Conservation (phyloP, 1,140 invertebrate species). For the Drosophila repletoides region DNA sequence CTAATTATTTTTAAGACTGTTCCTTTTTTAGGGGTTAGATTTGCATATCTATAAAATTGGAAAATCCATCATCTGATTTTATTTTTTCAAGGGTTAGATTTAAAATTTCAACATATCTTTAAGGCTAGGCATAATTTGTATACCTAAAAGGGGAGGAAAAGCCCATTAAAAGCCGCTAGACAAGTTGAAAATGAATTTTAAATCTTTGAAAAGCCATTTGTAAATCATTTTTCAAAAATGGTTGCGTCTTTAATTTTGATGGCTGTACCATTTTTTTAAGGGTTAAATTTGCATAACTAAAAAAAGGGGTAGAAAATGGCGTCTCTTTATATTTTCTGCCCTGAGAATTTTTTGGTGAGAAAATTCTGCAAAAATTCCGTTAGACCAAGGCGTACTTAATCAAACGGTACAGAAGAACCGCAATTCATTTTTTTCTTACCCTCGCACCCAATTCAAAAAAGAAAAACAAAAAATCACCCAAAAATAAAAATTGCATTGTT, state of each 20-base stretch:
- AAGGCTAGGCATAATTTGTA: too few relatives aligned
- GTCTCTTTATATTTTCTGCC: background rate
- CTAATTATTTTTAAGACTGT: background rate
- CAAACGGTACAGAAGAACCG: constrained; percentile 34
- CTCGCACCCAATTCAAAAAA: constrained; percentile 47
- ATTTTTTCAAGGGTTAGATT: too few relatives aligned
- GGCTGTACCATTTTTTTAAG: background rate
- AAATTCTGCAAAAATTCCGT: constrained; percentile 71
- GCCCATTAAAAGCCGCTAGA: too few relatives aligned
- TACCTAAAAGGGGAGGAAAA: too few relatives aligned
- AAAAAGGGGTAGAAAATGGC: constrained; percentile 1
- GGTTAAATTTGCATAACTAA: background rate
- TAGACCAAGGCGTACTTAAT: constrained; percentile 47
- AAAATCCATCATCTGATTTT: too few relatives aligned
- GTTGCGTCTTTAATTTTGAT: too few relatives aligned
- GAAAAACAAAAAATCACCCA: constrained; percentile 25
- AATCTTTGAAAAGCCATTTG: too few relatives aligned
- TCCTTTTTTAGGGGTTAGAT: constrained; percentile 14
- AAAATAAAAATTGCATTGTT: constrained; percentile 56
- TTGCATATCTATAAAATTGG: too few relatives aligned
- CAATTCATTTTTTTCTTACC: constrained; percentile 29
- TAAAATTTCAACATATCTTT: too few relatives aligned
- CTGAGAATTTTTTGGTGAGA: constrained; percentile 45
- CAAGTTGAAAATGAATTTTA: too few relatives aligned
- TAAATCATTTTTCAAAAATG: too few relatives aligned